Evolutionary conservation across 2,113 vertebrate species (phyloP).

Genomic region (Chionis minor): DNA sequence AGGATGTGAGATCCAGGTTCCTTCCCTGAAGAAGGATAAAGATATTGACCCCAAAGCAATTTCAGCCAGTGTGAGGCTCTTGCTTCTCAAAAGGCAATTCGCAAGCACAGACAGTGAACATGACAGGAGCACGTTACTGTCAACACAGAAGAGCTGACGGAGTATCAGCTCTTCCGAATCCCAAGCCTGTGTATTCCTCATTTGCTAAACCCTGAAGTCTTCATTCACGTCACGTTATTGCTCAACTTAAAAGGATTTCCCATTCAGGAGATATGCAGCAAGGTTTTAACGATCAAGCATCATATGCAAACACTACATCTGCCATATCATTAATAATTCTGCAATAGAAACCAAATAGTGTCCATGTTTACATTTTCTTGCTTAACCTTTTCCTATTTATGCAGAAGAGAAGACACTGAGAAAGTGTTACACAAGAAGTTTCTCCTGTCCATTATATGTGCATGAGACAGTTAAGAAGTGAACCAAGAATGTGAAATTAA

Average conservation of each 20-base stretch:
- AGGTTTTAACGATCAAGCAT: neutral
- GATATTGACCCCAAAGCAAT: neutral
- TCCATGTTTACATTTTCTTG: neutral
- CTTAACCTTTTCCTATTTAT: neutral
- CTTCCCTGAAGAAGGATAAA: neutral
- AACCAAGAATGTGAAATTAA: neutral
- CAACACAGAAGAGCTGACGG: neutral
- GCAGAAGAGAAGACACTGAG: neutral
- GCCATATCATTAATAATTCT: neutral
- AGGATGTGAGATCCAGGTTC: neutral
- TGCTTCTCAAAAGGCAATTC: conserved; percentile 27
- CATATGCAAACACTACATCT: neutral
- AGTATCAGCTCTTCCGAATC: neutral
- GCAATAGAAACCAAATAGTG: neutral
- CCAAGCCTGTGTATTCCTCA: neutral
- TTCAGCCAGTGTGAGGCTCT: neutral
- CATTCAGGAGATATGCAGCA: neutral
- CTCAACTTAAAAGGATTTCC: neutral
- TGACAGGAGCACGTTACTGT: neutral
- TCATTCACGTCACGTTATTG: neutral
- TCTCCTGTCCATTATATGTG: neutral
- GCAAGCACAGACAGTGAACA: neutral
- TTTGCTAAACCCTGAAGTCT: neutral
- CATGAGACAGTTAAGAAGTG: neutral
- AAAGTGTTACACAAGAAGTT: neutral